Evolutionary conservation across 2,888 invertebrate species (phyloP).

Genomic region (Cephonodes hylas): DNA sequence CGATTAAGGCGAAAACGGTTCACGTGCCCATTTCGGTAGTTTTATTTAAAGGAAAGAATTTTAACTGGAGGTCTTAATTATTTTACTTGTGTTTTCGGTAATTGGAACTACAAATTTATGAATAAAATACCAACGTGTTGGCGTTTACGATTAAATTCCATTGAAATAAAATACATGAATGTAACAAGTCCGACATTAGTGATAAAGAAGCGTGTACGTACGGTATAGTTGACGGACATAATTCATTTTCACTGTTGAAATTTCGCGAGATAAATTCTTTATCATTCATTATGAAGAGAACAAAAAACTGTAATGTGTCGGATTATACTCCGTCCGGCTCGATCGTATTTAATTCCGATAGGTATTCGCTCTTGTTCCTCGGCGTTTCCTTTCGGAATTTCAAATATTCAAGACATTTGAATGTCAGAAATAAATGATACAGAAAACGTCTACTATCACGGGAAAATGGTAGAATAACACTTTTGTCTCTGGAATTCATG

Average conservation of each 20-base stretch:
- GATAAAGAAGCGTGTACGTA: too few species aligned
- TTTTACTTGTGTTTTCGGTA: neutral
- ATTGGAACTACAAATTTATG: neutral
- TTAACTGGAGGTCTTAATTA: constrained; percentile 1
- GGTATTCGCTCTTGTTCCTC: neutral
- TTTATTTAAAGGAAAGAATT: constrained; percentile 5
- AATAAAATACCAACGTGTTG: neutral
- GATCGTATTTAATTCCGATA: neutral
- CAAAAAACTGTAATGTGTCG: too few species aligned
- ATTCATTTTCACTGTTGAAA: too few species aligned
- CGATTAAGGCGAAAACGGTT: constrained; percentile 12
- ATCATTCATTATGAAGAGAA: too few species aligned
- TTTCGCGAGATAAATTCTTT: too few species aligned
- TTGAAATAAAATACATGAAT: too few species aligned
- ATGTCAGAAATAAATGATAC: constrained; percentile 16
- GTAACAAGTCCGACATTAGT: too few species aligned
- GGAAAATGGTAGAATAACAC: constrained; percentile 26
- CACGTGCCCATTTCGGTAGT: constrained; percentile 12
- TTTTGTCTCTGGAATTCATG: constrained; percentile 35
- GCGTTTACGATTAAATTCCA: neutral
- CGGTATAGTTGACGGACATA: too few species aligned
- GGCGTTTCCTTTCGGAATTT: neutral
- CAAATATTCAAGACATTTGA: constrained; percentile 9
- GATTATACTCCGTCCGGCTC: too few species aligned
- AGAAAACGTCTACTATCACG: constrained; percentile 31